Evolutionary conservation across 2,113 vertebrate genomes (phyloP).

Genomic region (Corvus hawaiiensis): DNA sequence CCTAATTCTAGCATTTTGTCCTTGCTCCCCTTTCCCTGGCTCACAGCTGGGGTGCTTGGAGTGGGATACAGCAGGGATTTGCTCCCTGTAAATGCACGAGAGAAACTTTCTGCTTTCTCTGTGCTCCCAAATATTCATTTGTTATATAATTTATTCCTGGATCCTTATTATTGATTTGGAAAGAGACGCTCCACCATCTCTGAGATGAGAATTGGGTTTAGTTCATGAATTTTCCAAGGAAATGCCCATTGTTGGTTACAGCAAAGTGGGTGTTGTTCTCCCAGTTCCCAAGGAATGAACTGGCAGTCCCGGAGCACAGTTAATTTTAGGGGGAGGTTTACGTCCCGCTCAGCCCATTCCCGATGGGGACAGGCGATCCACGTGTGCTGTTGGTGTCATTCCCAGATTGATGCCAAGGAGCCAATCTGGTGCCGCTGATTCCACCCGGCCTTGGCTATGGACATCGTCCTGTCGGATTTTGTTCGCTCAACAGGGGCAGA

Average conservation of each 20-base stretch:
- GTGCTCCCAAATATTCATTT: not conserved
- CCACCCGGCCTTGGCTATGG: conserved; percentile 86
- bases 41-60: not conserved
- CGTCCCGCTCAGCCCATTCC: not conserved
- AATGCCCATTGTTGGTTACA: accelerated
- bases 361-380: not conserved
- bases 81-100: not conserved
- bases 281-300: accelerated
- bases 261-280: too few species aligned
- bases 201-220: not conserved
- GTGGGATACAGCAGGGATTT: not conserved
- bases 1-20: not conserved
- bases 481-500: conserved; percentile 98
- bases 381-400: not conserved
- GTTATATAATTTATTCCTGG: not conserved
- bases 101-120: not conserved
- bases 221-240: not conserved
- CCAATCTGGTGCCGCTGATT: not conserved
- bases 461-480: conserved; percentile 95
- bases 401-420: conserved; percentile 40
- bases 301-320: accelerated
- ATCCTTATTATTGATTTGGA: too few species aligned
- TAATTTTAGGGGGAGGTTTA: accelerated
- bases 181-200: not conserved
- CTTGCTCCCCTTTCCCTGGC: not conserved